These are phyloP conservation scores for Melinaea marsaeus DNA, from an alignment of 2,888 invertebrate species.

Conservation along the genomic window DNA sequence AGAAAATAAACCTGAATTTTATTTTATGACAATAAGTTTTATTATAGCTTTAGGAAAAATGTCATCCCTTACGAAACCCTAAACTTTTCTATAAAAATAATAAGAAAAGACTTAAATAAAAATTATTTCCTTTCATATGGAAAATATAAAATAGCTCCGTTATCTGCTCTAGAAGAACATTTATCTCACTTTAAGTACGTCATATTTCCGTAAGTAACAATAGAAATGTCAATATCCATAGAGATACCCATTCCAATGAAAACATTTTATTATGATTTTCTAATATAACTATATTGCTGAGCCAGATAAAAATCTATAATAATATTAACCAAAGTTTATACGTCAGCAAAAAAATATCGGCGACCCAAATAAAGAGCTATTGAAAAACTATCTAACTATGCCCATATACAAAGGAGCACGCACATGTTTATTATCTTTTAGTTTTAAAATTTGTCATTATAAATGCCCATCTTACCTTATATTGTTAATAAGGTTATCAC, in stretches of 20 bases:
- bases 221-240: neutral
- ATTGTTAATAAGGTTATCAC: no score
- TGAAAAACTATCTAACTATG: conserved; percentile 14
- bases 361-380: conserved; percentile 12
- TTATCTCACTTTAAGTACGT: neutral
- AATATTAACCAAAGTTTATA: neutral
- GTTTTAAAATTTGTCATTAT: no score
- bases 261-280: neutral
- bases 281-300: conserved; percentile 1
- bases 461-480: no score
- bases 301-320: neutral
- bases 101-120: no score
- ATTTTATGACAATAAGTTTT: no score
- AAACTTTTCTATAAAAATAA: no score
- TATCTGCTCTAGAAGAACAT: neutral
- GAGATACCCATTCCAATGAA: conserved; percentile 1
- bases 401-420: neutral
- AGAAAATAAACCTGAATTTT: no score
- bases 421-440: neutral
- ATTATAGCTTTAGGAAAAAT: no score
- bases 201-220: neutral
- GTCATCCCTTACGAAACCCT: no score
- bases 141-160: neutral
- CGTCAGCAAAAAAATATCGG: conserved; percentile 18
- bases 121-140: no score